A percentile compares a stretch with the other conserved stretches of the same genome.
These are phyloP conservation scores for Parelbella ahira DNA, from an alignment of 2,888 invertebrate genomes.

Conservation along the genomic window DNA sequence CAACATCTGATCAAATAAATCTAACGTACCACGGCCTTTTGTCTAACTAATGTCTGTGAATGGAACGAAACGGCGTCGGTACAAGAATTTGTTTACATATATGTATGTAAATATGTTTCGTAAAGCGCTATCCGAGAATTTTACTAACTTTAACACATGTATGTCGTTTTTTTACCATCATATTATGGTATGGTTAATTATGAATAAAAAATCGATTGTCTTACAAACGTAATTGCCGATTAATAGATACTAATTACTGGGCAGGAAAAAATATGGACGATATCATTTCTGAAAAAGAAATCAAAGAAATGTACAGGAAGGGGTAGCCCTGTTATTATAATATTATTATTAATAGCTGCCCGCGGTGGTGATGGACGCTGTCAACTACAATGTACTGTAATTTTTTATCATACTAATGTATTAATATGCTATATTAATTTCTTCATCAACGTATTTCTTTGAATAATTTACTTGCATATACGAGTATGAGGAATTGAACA, in stretches of 20 bases:
- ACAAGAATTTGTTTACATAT: slow-evolving; percentile 36
- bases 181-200: too few species aligned
- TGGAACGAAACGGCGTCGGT: slow-evolving; percentile 30
- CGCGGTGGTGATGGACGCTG: slow-evolving; percentile 61
- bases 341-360: slow-evolving; percentile 61
- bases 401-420: slow-evolving; percentile 21
- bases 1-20: slow-evolving; percentile 74
- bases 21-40: slow-evolving; percentile 44
- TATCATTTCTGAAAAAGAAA: slow-evolving; percentile 51
- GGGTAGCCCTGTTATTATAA: slow-evolving; percentile 70
- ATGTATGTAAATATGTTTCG: slow-evolving; percentile 30
- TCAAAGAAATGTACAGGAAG: slow-evolving; percentile 72
- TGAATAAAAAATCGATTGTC: too few species aligned
- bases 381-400: slow-evolving; percentile 35
- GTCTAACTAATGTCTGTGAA: slow-evolving; percentile 34
- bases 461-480: too few species aligned
- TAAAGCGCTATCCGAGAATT: slow-evolving; percentile 19
- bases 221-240: too few species aligned
- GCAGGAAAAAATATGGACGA: slow-evolving; percentile 48
- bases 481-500: too few species aligned
- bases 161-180: too few species aligned
- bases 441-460: too few species aligned
- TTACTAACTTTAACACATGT: slow-evolving; percentile 17
- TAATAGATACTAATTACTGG: slow-evolving; percentile 68
- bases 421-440: too few species aligned